phyloP scores from a whole-genome alignment of 2,797 vertebrate genomes.

The Chloroceryle amazona region DNA sequence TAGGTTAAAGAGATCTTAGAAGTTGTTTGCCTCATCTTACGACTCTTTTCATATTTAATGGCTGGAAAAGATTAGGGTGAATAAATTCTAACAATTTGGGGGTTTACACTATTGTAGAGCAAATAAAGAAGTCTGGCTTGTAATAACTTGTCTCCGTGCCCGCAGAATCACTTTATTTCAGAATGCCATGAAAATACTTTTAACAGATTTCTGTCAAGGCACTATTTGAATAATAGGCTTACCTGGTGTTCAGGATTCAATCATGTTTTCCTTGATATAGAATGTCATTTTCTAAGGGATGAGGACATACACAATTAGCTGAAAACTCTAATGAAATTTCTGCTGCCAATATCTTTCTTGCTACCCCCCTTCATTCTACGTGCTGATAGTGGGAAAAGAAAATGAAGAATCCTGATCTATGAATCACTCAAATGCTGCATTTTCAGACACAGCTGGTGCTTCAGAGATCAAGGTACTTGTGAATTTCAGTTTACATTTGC shows the following conservation, averaged over 20 bases:
- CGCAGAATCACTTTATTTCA: slow-evolving; percentile 28
- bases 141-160: background rate
- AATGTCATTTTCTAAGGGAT: background rate
- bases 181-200: slow-evolving; percentile 45
- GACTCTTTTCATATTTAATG: slow-evolving; percentile 24
- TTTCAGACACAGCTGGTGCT: slow-evolving; percentile 2
- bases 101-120: background rate
- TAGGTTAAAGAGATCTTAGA: background rate
- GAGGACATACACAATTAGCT: background rate
- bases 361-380: background rate
- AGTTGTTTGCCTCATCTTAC: background rate
- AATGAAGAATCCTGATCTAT: slow-evolving; percentile 1
- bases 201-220: slow-evolving; percentile 36
- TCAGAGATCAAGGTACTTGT: slow-evolving; percentile 22
- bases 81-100: slow-evolving; percentile 26
- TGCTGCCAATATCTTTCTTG: background rate
- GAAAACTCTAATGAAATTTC: slow-evolving; percentile 27
- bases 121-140: slow-evolving; percentile 47
- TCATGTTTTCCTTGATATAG: background rate
- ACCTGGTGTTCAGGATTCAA: slow-evolving; percentile 9
- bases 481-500: slow-evolving; percentile 44
- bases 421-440: background rate
- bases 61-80: slow-evolving; percentile 24
- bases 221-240: slow-evolving; percentile 29
- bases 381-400: background rate